phyloP scores from a whole-genome alignment of 1,140 invertebrate species.

The Drosophila pseudoananassae region DNA sequence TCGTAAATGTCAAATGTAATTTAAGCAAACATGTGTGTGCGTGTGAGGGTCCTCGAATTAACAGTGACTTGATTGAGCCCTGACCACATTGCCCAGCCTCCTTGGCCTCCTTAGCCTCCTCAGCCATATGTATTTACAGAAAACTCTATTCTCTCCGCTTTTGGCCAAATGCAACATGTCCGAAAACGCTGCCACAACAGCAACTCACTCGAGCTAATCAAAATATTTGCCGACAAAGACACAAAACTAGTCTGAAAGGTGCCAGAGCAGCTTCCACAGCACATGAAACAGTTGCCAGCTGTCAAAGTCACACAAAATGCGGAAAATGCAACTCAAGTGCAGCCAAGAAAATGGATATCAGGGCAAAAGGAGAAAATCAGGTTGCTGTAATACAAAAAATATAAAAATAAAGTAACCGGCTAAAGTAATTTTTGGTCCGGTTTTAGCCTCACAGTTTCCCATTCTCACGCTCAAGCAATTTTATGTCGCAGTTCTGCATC shows the following conservation, averaged over 20 bases:
- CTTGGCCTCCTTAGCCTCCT: no score
- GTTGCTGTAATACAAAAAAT: conserved; percentile 1
- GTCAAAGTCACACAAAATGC: conserved; percentile 39
- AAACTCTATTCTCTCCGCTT: conserved; percentile 14
- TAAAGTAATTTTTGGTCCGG: background rate
- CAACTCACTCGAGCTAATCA: conserved; percentile 76
- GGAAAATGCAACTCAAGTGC: conserved; percentile 54
- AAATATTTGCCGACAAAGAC: conserved; percentile 60
- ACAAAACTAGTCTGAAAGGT: conserved; percentile 63
- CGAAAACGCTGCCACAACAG: conserved; percentile 41
- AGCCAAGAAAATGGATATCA: conserved; percentile 5
- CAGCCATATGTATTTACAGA: conserved; percentile 24
- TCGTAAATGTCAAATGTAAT: conserved; percentile 83
- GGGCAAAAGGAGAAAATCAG: conserved; percentile 10
- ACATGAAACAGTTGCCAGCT: conserved; percentile 58
- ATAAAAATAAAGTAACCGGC: background rate
- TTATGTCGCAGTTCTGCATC: conserved; percentile 38
- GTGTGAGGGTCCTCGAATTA: conserved; percentile 49
- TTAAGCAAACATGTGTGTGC: conserved; percentile 65
- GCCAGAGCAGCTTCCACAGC: conserved; percentile 40
- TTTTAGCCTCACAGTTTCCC: background rate
- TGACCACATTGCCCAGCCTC: conserved; percentile 63
- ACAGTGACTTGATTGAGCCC: conserved; percentile 72
- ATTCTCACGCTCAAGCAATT: conserved; percentile 47
- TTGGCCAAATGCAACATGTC: conserved; percentile 73